Base-by-base conservation (phyloP, 1,140 invertebrate genomes). In the Micrasema longulum region DNA sequence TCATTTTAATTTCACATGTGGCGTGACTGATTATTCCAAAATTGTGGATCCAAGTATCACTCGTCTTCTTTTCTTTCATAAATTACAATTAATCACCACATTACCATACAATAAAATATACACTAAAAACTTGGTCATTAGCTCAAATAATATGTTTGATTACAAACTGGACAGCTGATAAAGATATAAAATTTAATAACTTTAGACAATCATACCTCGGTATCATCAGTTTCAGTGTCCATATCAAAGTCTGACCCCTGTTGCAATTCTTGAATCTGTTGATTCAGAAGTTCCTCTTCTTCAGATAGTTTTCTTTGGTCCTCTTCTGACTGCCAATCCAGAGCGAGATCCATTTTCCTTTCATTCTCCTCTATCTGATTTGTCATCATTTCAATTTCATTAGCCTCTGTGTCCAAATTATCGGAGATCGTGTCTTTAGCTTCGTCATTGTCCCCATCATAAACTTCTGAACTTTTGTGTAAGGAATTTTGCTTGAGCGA, bases 231-330 rank as follows among this genome's bases (percentile, higher is more conserved):
- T 82, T 93, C 92, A 0, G 92, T 93, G 75, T 93, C 92, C 22
- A 93, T 85, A 82, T 93, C 92, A 68, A 92, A 92, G 78, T 95
- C 93, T 0, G 92, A 89, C 22, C 89, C 92, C 79, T 95, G 89
- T 62, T 91, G 85, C 52, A 91, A 84, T 79, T 95, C 92, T 57
- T 89, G 84, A 71, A 94, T 94, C 80, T 95, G 92, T 55, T 91
- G 88, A 73, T 92, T 92, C n/a, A 95, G 77, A 1, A 88, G 86
- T 72, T 92, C 92, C 80, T 95, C 93, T 77, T 95, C 93, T 57
- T 93, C 90, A 72, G 91, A 88, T 67, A 96, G 77, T 77, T 94
- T 86, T 22, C 86, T 80, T 69, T 88, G 87, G 77, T 88, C 86
- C 43, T 87, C 87, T 73, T 86, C 85, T 1, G 81, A 82, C 67